phyloP scores from a whole-genome alignment of 1,140 invertebrate genomes.

The Dinoponera quadriceps region DNA sequence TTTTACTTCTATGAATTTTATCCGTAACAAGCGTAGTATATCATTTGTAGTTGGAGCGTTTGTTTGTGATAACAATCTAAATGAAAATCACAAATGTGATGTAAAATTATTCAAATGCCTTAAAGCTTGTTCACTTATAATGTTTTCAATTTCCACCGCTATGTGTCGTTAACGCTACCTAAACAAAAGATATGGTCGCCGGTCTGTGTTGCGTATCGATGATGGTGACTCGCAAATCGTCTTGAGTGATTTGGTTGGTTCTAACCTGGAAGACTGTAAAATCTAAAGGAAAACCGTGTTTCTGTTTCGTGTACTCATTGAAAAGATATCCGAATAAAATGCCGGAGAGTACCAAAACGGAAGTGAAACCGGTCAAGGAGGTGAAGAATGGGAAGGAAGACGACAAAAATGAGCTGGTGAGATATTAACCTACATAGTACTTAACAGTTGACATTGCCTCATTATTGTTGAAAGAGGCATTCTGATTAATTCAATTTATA shows the following conservation, averaged over 20 bases:
- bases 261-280: conserved; percentile 62
- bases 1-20: no score
- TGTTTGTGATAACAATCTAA: no score
- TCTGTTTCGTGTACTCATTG: conserved; percentile 17
- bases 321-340: conserved; percentile 73
- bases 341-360: conserved; percentile 81
- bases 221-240: conserved; percentile 70
- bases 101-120: no score
- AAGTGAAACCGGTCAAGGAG: conserved; percentile 79
- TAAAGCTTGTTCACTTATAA: no score
- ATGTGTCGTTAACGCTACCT: background rate
- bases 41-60: no score
- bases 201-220: conserved; percentile 19
- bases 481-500: conserved; percentile 5
- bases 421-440: conserved; percentile 47
- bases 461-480: conserved; percentile 18
- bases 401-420: conserved; percentile 83
- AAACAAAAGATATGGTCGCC: background rate
- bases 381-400: conserved; percentile 82
- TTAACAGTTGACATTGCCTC: conserved; percentile 13
- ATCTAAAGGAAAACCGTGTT: background rate
- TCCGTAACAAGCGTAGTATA: no score
- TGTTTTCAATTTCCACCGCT: no score
- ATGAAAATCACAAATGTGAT: no score
- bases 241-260: background rate